These are phyloP conservation scores for Propithecus coquereli DNA, from an alignment of 2,113 vertebrate species.

Conservation along the genomic window DNA sequence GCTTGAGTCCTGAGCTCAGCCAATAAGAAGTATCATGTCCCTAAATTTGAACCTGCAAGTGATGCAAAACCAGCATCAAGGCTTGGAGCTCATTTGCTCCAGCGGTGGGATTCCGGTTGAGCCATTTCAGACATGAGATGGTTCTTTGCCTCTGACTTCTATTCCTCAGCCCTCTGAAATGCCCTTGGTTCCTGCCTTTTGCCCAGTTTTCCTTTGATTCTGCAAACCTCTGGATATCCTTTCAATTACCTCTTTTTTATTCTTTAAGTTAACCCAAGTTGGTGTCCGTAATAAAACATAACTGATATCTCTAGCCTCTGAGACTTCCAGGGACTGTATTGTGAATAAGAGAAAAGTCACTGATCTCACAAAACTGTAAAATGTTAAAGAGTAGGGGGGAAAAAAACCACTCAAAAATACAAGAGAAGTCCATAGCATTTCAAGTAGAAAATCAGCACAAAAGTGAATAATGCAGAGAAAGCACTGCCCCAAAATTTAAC, in stretches of 20 bases:
- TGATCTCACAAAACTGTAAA: not conserved
- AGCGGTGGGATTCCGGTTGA: rapidly evolving
- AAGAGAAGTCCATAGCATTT: not conserved
- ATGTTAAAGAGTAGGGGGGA: not conserved
- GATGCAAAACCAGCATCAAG: rapidly evolving
- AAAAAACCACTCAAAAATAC: not conserved
- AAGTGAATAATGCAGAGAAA: not conserved
- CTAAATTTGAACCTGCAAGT: not conserved
- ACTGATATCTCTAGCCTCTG: not conserved
- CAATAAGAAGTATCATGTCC: not conserved
- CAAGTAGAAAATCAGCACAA: not conserved
- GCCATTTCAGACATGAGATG: not conserved
- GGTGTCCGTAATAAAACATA: not conserved
- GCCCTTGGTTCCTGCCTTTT: not conserved
- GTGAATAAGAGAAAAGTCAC: not conserved
- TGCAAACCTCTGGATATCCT: not conserved
- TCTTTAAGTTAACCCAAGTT: not conserved
- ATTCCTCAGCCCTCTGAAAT: not conserved
- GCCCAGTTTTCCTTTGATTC: not conserved
- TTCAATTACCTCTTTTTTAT: not conserved
- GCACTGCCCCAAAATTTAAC: not conserved
- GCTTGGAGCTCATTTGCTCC: not conserved
- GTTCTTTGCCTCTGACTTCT: not conserved
- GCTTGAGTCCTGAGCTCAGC: not conserved
- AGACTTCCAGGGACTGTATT: not conserved